These are phyloP conservation scores for Lutraria lutraria DNA, from an alignment of 2,888 invertebrate species.

Conservation along the genomic window DNA sequence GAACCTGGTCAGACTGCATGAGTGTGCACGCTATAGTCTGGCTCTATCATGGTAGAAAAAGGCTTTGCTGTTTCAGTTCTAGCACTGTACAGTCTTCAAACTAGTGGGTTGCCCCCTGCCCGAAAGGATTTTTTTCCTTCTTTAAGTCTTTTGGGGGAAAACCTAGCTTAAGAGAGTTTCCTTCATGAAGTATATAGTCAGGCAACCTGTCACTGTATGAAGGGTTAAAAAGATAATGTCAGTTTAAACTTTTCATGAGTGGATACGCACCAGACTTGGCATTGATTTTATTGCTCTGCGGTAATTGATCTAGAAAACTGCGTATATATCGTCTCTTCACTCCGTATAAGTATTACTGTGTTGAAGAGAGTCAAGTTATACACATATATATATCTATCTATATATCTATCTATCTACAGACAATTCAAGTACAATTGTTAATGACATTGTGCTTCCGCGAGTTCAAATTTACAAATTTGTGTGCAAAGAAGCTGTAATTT, in stretches of 20 bases:
- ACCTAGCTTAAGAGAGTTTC: too few relatives aligned
- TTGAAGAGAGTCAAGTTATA: neutral
- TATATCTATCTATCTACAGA: constrained; percentile 8
- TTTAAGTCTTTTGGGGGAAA: too few relatives aligned
- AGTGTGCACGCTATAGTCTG: too few relatives aligned
- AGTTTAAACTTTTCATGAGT: neutral
- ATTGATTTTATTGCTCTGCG: constrained; percentile 16
- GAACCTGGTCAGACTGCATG: too few relatives aligned
- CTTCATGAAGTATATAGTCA: too few relatives aligned
- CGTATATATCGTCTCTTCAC: neutral
- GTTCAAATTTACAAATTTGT: neutral
- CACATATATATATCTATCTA: neutral
- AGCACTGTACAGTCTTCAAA: too few relatives aligned
- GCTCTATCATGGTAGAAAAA: too few relatives aligned
- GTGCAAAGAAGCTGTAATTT: neutral
- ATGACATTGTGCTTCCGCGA: neutral
- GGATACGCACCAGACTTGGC: neutral
- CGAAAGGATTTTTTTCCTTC: too few relatives aligned
- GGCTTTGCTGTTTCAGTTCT: too few relatives aligned
- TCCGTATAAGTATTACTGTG: neutral
- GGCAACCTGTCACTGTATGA: too few relatives aligned
- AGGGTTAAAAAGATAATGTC: neutral
- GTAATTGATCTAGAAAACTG: neutral
- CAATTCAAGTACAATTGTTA: constrained; percentile 9
- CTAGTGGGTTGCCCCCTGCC: too few relatives aligned